Evolutionary conservation across 2,113 vertebrate species (phyloP).

Genomic region (Aplodontia rufa): DNA sequence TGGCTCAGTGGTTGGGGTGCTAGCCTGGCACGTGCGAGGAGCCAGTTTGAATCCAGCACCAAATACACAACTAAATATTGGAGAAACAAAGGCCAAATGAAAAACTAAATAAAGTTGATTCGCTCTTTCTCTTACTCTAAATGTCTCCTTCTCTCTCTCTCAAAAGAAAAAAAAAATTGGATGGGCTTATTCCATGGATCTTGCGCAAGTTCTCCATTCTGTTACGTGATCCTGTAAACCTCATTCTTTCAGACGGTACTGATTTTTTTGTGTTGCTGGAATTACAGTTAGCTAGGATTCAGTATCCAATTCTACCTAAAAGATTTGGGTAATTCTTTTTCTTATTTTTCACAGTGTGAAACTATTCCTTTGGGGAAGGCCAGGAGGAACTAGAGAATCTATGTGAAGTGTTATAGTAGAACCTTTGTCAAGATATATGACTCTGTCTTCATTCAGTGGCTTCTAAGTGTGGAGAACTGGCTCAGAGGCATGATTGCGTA

Average conservation of each 20-base stretch:
- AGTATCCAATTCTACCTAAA: not conserved
- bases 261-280: slow-evolving; percentile 26
- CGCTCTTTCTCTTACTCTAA: too few relatives aligned
- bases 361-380: not conserved
- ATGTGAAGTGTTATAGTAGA: not conserved
- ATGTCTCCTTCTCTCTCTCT: too few relatives aligned
- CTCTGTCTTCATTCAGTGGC: not conserved
- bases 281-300: not conserved
- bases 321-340: not conserved
- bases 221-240: not conserved
- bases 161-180: too few relatives aligned
- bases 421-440: not conserved
- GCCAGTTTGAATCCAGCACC: too few relatives aligned
- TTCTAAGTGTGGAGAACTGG: not conserved
- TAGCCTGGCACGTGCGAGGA: too few relatives aligned
- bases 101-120: too few relatives aligned
- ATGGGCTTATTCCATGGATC: not conserved
- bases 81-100: too few relatives aligned
- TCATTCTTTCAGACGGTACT: not conserved
- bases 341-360: not conserved
- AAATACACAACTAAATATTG: too few relatives aligned
- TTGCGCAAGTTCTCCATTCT: slow-evolving; percentile 15
- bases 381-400: not conserved
- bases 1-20: too few relatives aligned
- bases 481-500: not conserved